These are phyloP conservation scores for Sinohyriopsis cumingii DNA, from an alignment of 2,888 invertebrate genomes.

Conservation along the genomic window DNA sequence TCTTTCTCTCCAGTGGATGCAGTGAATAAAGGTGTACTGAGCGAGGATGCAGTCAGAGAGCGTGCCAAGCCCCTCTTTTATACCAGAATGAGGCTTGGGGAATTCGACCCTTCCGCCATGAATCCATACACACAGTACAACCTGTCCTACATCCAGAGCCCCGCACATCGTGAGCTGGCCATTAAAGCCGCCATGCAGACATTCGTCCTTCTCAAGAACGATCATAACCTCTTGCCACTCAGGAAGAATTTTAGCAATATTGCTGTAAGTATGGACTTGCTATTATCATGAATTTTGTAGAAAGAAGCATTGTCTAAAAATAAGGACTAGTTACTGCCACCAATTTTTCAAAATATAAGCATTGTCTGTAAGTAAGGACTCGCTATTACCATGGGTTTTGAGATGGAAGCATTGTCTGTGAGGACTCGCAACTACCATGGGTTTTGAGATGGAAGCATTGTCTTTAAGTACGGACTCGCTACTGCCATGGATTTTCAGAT, in stretches of 20 bases:
- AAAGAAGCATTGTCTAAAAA: too few relatives aligned
- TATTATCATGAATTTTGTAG: too few relatives aligned
- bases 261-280: slow-evolving; percentile 18
- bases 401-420: too few relatives aligned
- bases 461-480: too few relatives aligned
- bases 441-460: too few relatives aligned
- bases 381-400: too few relatives aligned
- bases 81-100: slow-evolving; percentile 62
- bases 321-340: too few relatives aligned
- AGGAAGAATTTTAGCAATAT: slow-evolving; percentile 33
- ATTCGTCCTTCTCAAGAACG: slow-evolving; percentile 64
- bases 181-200: slow-evolving; percentile 58
- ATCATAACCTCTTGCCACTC: slow-evolving; percentile 32
- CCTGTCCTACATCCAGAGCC: slow-evolving; percentile 45
- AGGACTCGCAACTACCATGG: too few relatives aligned
- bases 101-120: slow-evolving; percentile 61
- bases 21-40: slow-evolving; percentile 40
- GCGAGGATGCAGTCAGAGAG: slow-evolving; percentile 38
- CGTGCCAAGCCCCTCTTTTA: slow-evolving; percentile 58
- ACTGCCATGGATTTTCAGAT: too few relatives aligned
- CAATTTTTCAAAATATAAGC: too few relatives aligned
- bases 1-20: slow-evolving; percentile 41
- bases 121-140: slow-evolving; percentile 57
- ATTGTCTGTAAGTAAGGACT: too few relatives aligned
- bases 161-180: slow-evolving; percentile 46